Base-by-base conservation (phyloP, 2,113 vertebrate genomes). In the Setophaga kirtlandii region DNA sequence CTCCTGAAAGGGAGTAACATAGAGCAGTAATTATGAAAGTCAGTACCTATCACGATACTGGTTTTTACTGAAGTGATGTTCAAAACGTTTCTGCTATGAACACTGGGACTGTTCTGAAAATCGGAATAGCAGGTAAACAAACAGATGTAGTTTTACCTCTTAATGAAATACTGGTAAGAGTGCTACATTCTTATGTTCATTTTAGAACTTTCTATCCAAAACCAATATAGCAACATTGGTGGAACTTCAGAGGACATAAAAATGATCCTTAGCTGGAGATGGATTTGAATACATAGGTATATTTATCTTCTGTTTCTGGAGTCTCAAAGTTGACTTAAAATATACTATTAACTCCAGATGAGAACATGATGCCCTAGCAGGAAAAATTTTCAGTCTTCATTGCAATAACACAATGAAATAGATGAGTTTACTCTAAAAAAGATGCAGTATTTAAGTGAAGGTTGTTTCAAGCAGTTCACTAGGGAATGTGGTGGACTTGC, bases 1-100 rank as follows among this genome's bases (percentile, higher is more conserved):
- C 13, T 79, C 15, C 20, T 79, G 44, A 31, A 58, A 83, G 39
- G 9, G 2, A 76, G 2, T 94, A 68, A 64, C 6, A 75, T 52
- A 12, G 16, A 35, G 20, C 42, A 89, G 23, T 39, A 85, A 47
- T 85, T 68, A 49, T 47, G 68, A 8, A 84, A 64, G 35, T 56
- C 15, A 39, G 1, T 41, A 58, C 9, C 18, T 58, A 20, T 39
- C 25, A 52, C 0, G 0, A 27, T 64, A 35, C 15, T 49, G 6
- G 1, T 59, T 78, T 85, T 83, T 60, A 44, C 14, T 87, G 3
- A 71, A 64, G 21, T 31, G 47, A 15, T 75, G 11, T 55, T 42
- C 16, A 55, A n/a, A 60, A 79, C 0, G 2, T 81, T 86, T 77
- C 39, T 75, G 35, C n/a, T 75, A 0, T 73, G 46, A 78, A 23